Evolutionary conservation across 1,140 invertebrate species (phyloP), one percentile per base, ranked within the genome.

Genomic region (Drosophila sp.): DNA sequence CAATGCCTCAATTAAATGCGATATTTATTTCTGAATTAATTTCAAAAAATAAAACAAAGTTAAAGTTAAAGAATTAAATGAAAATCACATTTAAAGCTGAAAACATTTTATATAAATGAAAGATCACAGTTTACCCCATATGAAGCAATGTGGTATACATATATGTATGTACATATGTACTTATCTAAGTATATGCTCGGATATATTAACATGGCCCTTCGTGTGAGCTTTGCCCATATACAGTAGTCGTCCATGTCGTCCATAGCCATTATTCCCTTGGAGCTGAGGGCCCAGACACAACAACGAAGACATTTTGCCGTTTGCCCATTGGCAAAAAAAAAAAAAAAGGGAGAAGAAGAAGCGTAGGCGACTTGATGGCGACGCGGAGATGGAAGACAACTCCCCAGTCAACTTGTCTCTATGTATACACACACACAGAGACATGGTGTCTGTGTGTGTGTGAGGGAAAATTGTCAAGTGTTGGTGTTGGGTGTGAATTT

Each of bases 401-500:
- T 58, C 33, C 56, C 56, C 56, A 58, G 32, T 50, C 44, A 50
- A 54, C 30, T 23, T 58, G 33, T 61, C 47, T 54, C 32, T 38
- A 33, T 69, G 54, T 41, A 57, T 47, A 70, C 68, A 77, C 66
- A 56, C 40, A 44, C 30, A 27, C 47, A 50, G n/a, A 38, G 38
- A 27, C 40, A 29, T 27, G 3, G 25, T 50, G 60, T 40, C 23
- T 57, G 60, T 63, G 71, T 65, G 60, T 68, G 70, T 72, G 63
- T 54, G 33, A 50, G 66, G 50, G 64, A 62, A 80, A 79, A 80
- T 75, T 86, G 82, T 86, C 83, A 87, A 87, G 83, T 86, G 82
- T 86, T 86, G 75, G 75, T 77, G 74, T 71, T 83, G 75, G 66
- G 89, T 92, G 91, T 91, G 91, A 91, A 85, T 89, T 90, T 87